Base-by-base conservation (phyloP, 2,113 vertebrate genomes). In the Cyprinodon variegatus region DNA sequence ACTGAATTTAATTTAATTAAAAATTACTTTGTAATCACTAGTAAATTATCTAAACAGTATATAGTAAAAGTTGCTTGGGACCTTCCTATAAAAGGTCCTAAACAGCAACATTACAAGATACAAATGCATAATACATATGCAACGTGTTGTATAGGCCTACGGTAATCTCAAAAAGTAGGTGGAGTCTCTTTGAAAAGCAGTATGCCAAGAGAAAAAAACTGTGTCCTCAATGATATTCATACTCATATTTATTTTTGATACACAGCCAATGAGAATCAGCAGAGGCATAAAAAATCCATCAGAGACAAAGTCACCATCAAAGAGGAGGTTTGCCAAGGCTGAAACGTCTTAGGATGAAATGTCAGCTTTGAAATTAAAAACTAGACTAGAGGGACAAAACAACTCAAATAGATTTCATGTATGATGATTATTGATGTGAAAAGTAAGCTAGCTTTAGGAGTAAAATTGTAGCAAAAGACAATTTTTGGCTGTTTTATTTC, bases 301-400 rank as follows among this genome's bases (percentile, higher is more conserved):
- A 83, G 45, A 82, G 41, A 80, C 75, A 84, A 80, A 83, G 61
- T 63, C 66, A 1, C 61, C 45, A 69, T 48, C 66, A 65, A 72
- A 79, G 81, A 81, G 82, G 82, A 86, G 38, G 59, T 41, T 10
- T 14, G 10, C 63, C 9, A 0, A 79, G 64, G 81, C 40, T 60
- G 9, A 64, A 61, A 86, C 70, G 76, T 66, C 39, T 53, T 45
- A 6, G 65, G 77, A 70, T 70, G 82, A 81, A 79, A 38, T 50
- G 36, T 50, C 36, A 11, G 36, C 74, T 82, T 78, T 62, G 41
- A 38, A 82, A 78, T 74, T 57, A 68, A 77, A 70, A 17, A 68
- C n/a, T 61, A 71, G 75, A 77, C 46, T 70, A 39, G 45, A 77
- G 29, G 70, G 45, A 68, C 20, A 62, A 59, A 72, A 64, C 41